These are phyloP conservation scores for Drosophila ogumai DNA, from an alignment of 1,140 invertebrate species.

Conservation along the genomic window DNA sequence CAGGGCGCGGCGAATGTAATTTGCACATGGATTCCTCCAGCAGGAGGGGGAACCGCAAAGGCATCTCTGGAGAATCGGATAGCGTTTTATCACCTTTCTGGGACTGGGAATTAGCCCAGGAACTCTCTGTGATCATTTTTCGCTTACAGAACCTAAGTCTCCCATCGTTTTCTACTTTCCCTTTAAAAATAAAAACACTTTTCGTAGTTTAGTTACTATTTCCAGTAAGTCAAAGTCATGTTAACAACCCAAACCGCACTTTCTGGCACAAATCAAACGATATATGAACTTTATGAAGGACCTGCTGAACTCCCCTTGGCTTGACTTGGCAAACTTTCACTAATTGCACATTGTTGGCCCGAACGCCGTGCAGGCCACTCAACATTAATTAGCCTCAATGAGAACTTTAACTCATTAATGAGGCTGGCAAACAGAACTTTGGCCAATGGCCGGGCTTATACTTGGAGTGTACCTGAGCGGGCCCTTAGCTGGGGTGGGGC, in stretches of 20 bases:
- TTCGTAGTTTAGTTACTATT: not conserved
- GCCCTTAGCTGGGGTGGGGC: not conserved
- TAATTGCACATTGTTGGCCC: constrained; percentile 70
- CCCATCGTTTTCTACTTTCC: not conserved
- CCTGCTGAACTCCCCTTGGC: not conserved
- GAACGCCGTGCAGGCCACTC: constrained; percentile 57
- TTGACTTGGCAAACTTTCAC: constrained; percentile 52
- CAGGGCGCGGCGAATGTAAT: constrained; percentile 46
- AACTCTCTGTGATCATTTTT: not conserved
- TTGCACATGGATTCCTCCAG: constrained; percentile 26
- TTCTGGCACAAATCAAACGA: constrained; percentile 10
- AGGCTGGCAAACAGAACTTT: constrained; percentile 64
- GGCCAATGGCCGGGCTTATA: constrained; percentile 36
- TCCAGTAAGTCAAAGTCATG: constrained; percentile 7
- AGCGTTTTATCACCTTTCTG: not conserved
- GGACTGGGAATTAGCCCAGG: not conserved
- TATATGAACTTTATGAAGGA: constrained; percentile 28
- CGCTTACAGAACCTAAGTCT: not conserved
- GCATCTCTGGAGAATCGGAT: constrained; percentile 9
- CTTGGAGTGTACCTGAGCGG: constrained; percentile 13
- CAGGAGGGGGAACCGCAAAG: constrained; percentile 30
- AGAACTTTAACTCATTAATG: constrained; percentile 78
- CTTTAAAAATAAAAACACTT: not conserved
- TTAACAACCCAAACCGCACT: not conserved
- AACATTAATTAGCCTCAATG: constrained; percentile 74